These are phyloP conservation scores for Gymnoscelis rufifasciata DNA, from an alignment of 2,888 invertebrate species.

Conservation along the genomic window DNA sequence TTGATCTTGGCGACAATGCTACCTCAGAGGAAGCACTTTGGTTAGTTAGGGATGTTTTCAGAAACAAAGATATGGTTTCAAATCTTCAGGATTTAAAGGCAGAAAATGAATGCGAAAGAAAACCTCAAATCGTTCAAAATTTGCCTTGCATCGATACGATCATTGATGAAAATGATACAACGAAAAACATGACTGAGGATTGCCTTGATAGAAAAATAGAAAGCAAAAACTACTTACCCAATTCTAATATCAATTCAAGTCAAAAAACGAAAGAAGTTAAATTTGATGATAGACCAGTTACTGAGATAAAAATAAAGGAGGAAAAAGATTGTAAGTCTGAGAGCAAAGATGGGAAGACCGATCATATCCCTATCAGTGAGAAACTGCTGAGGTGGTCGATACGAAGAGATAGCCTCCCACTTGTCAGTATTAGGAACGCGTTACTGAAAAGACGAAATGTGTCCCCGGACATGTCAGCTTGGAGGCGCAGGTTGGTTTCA, in stretches of 20 bases:
- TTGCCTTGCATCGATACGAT: too few relatives aligned
- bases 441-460: slow-evolving; percentile 53
- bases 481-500: slow-evolving; percentile 49
- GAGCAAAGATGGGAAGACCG: slow-evolving; percentile 30
- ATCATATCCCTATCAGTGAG: slow-evolving; percentile 17
- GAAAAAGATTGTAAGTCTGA: slow-evolving; percentile 1
- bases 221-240: not conserved
- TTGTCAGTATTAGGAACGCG: slow-evolving; percentile 55
- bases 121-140: not conserved
- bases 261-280: slow-evolving; percentile 23
- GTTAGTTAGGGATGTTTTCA: too few relatives aligned
- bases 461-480: slow-evolving; percentile 46
- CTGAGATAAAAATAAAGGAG: not conserved
- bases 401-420: slow-evolving; percentile 63
- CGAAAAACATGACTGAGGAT: too few relatives aligned
- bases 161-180: too few relatives aligned
- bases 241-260: slow-evolving; percentile 22
- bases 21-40: too few relatives aligned
- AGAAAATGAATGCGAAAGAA: not conserved
- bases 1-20: too few relatives aligned
- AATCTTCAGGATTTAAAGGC: too few relatives aligned
- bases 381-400: slow-evolving; percentile 46
- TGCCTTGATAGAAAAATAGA: not conserved
- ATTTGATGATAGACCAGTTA: not conserved
- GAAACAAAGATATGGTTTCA: too few relatives aligned